Evolutionary conservation across 2,797 vertebrate genomes (phyloP), one percentile per base, ranked within the genome.

Genomic region (Nothura maculosa): DNA sequence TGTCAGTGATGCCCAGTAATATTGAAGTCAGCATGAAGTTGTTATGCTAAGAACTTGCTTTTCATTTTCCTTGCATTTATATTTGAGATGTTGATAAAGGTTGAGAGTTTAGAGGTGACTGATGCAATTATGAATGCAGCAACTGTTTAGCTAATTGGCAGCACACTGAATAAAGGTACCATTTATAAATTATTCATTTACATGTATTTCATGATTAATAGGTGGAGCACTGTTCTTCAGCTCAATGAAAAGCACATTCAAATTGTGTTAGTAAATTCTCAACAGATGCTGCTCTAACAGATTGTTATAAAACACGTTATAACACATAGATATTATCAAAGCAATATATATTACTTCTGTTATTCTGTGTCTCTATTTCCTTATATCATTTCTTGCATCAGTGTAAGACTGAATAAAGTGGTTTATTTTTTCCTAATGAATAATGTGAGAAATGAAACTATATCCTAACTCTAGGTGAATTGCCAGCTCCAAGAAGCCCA

Each of bases 171-270:
- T 94, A 96, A 96, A 95, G 92, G 90, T 92, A 89, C 66, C 62
- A 68, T 93, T 94, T 95, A 93, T 96, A 92, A 88, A 96, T 97
- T 94, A 96, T 96, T 94, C 94, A 95, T 88, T 93, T 72, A 89
- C 92, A 78, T 22, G 11, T 79, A 91, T 79, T 89, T 76, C 66
- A 57, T 91, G 87, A 94, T 94, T 95, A 96, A 94, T 95, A 93
- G 91, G 94, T 62, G 92, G 81, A 95, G 43, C 77, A 76, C 0
- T 0, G 75, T 84, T 96, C 86, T 72, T 91, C 69, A 86, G 87
- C 86, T 92, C 77, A 43, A 64, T 92, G 94, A 78, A 91, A 94
- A 95, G 22, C 60, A 48, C 74, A 85, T 90, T 94, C 57, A 81
- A 84, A 85, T 93, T 80, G 58, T 90, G 86, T 95, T 67, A 89